phyloP scores from a whole-genome alignment of 2,888 invertebrate species.

The Allygus modestus region DNA sequence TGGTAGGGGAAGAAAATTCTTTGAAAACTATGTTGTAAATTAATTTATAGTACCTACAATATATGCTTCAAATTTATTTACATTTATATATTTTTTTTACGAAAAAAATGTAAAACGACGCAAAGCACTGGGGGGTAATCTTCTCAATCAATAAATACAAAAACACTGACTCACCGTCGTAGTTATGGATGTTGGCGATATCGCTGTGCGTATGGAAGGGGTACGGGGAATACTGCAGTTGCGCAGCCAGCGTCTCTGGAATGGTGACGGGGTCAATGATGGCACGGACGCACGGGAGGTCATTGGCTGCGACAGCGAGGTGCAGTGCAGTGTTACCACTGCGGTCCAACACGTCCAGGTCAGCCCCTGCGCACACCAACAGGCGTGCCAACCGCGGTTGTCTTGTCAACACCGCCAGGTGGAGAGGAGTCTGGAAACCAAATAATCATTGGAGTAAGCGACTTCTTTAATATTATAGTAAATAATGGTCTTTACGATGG shows the following conservation, averaged over 20 bases:
- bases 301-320: constrained; percentile 85
- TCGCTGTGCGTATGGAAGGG: constrained; percentile 55
- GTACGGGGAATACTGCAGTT: constrained; percentile 79
- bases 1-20: no score
- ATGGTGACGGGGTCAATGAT: constrained; percentile 76
- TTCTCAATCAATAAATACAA: not conserved
- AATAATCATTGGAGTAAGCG: not conserved
- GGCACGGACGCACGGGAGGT: constrained; percentile 84
- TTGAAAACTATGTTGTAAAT: no score
- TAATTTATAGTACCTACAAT: no score
- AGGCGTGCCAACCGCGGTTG: constrained; percentile 86
- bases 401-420: constrained; percentile 88
- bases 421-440: constrained; percentile 83
- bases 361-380: constrained; percentile 89
- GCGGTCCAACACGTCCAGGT: constrained; percentile 80
- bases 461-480: not conserved
- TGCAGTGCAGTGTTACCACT: constrained; percentile 93
- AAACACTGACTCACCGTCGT: constrained; percentile 65
- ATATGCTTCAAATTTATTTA: no score
- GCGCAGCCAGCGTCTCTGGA: constrained; percentile 73
- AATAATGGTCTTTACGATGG: no score
- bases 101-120: no score
- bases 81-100: no score
- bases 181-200: constrained; percentile 67
- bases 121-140: no score